phyloP scores from a whole-genome alignment of 2,113 vertebrate genomes.

The Dissostichus mawsoni region DNA sequence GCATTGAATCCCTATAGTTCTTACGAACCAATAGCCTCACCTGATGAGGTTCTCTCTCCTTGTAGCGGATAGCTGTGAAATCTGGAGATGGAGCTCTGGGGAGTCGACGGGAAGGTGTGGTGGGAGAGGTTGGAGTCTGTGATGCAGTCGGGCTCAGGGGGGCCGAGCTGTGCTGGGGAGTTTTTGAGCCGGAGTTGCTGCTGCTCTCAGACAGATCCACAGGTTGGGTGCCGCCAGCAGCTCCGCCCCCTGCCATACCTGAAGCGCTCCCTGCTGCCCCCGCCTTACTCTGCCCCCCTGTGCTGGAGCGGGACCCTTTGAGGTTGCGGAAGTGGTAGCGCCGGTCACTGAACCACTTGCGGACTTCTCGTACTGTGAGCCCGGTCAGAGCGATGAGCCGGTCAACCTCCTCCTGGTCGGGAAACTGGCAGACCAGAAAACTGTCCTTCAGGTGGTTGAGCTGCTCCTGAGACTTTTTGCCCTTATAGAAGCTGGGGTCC shows the following conservation, averaged over 20 bases:
- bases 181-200: conserved; percentile 59
- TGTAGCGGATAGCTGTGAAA: conserved; percentile 94
- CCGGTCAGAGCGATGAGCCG: conserved; percentile 92
- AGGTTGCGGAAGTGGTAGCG: conserved; percentile 96
- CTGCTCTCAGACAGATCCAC: conserved; percentile 77
- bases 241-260: neutral
- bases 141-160: conserved; percentile 73
- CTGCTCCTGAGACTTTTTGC: conserved; percentile 97
- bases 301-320: conserved; percentile 84
- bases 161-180: conserved; percentile 73
- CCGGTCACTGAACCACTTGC: conserved; percentile 98
- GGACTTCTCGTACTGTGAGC: conserved; percentile 92
- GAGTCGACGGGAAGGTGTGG: conserved; percentile 84
- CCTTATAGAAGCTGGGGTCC: conserved; percentile 91
- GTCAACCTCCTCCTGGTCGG: conserved; percentile 93
- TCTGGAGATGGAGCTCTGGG: conserved; percentile 91
- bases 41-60: conserved; percentile 95
- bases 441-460: conserved; percentile 93
- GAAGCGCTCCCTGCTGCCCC: conserved; percentile 20
- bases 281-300: conserved; percentile 61
- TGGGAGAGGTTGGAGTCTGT: conserved; percentile 83
- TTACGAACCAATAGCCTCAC: conserved; percentile 74
- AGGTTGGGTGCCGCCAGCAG: conserved; percentile 36
- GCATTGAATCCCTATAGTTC: no score
- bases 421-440: conserved; percentile 92